Base-by-base conservation (phyloP, 2,797 vertebrate genomes). In the Selene dorsalis region DNA sequence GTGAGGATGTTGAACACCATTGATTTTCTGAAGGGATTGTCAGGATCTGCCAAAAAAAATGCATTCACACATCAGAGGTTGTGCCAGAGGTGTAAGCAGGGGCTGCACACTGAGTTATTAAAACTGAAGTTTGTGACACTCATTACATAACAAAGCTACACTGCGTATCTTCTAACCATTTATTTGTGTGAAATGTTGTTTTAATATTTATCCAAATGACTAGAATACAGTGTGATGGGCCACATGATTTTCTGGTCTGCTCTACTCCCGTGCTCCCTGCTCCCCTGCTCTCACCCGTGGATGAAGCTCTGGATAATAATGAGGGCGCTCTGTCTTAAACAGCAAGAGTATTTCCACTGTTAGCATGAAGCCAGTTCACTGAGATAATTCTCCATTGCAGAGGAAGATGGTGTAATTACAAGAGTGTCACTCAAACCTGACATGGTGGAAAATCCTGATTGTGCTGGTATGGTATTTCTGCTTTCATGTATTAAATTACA, bases 21-120 rank as follows among this genome's bases (percentile, higher is more conserved):
- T 56, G 91, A 79, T 80, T 92, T 96, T 75, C 94, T 95, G 92
- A 99, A 99, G 63, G 96, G 95, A 77, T 95, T 93, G 0, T 89
- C 83, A n/a, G 96, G 96, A 94, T 99, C 97, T 99, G 91, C 39
- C 87, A 86, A 89, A 85, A 53, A 73, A 93, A 88, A 91, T 39
- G 3, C 45, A 90, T 86, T 79, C 20, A 50, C 73, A 88, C 81
- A 81, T 86, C 84, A 90, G 73, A 88, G 72, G 77, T 84, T 68
- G 41, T 65, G 73, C 84, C 73, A 82, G 60, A 83, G 73, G 22
- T 55, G 59, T 6, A 17, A 69, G 35, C 26, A 8, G 60, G 69
- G 67, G 52, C 55, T 56, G 58, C 67, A 83, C 14, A 45, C 52
- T 45, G 38, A 67, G 53, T 12, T 71, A 53, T 12, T 68, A 20